A percentile compares a stretch with the other conserved stretches of the same genome.
These are phyloP conservation scores for Astropecten irregularis DNA, from an alignment of 53 echinoderm and acorn worm species.

Conservation along the genomic window DNA sequence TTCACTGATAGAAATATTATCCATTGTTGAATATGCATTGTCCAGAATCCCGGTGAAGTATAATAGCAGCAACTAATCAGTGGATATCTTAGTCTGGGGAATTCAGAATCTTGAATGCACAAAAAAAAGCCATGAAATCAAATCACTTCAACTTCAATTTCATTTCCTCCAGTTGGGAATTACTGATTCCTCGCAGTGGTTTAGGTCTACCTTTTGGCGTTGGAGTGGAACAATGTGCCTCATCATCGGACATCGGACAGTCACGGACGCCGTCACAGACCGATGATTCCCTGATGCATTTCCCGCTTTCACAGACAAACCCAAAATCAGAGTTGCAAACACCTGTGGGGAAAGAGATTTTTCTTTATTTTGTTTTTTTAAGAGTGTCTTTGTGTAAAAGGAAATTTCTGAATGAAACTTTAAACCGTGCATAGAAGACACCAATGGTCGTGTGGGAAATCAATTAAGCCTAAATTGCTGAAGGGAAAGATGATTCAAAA, in stretches of 20 bases:
- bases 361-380: not conserved
- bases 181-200: no score
- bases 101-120: no score
- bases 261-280: not conserved
- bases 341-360: constrained; percentile 3
- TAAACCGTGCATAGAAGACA: not conserved
- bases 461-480: not conserved
- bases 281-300: not conserved
- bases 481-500: not conserved
- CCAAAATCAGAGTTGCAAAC: constrained; percentile 17
- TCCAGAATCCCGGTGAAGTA: no score
- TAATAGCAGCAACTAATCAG: no score
- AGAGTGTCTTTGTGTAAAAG: not conserved
- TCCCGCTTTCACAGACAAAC: not conserved
- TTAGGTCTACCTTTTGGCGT: constrained; percentile 1
- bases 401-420: not conserved
- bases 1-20: no score
- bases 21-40: no score
- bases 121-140: no score
- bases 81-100: no score
- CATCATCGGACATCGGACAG: not conserved
- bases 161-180: no score
- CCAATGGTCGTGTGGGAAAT: not conserved
- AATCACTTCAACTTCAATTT: no score
- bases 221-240: not conserved